phyloP scores from a whole-genome alignment of 1,140 invertebrate species.

The Mizuhopecten yessoensis region DNA sequence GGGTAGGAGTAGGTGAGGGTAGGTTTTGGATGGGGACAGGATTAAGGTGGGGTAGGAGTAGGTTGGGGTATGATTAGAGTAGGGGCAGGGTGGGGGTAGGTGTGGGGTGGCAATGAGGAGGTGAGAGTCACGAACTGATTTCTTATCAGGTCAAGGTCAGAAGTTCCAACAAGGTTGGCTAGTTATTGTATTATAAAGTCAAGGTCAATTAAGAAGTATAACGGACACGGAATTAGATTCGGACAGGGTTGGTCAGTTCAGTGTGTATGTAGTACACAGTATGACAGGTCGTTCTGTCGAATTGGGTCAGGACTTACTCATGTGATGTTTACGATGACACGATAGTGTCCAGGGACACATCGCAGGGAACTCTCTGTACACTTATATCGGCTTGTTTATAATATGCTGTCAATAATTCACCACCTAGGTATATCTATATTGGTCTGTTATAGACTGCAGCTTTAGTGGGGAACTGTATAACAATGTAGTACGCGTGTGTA shows the following conservation, averaged over 20 bases:
- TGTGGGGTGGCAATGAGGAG: too few relatives aligned
- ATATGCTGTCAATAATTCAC: background rate
- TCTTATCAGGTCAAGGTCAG: background rate
- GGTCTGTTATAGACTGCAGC: background rate
- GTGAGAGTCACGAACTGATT: background rate
- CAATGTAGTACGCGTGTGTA: too few relatives aligned
- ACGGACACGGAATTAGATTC: too few relatives aligned
- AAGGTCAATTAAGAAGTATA: too few relatives aligned
- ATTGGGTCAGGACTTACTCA: background rate
- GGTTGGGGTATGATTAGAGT: background rate
- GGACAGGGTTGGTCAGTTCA: too few relatives aligned
- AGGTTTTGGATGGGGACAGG: too few relatives aligned
- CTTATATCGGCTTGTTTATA: background rate
- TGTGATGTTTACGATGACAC: background rate
- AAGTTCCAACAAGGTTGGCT: background rate
- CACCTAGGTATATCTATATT: background rate
- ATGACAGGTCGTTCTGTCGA: too few relatives aligned
- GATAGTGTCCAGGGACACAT: constrained; percentile 2
- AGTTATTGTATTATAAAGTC: too few relatives aligned
- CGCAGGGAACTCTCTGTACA: background rate
- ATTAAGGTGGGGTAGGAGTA: too few relatives aligned
- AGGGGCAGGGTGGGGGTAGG: background rate
- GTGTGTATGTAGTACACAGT: too few relatives aligned
- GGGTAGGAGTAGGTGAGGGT: too few relatives aligned
- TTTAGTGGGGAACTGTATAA: background rate